These are phyloP conservation scores for Polylopha cassiicola DNA, from an alignment of 2,888 invertebrate species.

Conservation along the genomic window DNA sequence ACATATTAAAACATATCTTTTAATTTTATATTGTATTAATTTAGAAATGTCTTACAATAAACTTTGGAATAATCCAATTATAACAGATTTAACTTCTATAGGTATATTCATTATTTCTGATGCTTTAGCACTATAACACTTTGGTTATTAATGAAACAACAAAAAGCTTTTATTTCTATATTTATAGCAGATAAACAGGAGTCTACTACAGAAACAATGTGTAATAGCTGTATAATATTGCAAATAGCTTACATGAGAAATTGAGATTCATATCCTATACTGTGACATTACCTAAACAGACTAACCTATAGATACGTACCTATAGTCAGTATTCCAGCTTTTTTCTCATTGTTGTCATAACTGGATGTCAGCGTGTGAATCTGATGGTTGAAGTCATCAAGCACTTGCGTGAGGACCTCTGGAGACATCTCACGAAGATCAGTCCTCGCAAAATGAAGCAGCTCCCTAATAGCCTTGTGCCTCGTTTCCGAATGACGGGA, in stretches of 20 bases:
- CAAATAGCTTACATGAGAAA: constrained; percentile 10
- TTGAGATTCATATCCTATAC: background rate
- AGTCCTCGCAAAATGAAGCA: constrained; percentile 92
- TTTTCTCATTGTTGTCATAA: constrained; percentile 93
- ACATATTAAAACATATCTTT: too few relatives aligned
- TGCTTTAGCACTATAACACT: too few relatives aligned
- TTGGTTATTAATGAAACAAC: too few relatives aligned
- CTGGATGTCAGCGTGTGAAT: constrained; percentile 96
- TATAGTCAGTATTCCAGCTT: constrained; percentile 96
- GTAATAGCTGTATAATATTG: too few relatives aligned
- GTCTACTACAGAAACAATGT: too few relatives aligned
- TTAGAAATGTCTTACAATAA: too few relatives aligned
- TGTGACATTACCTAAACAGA: constrained; percentile 4
- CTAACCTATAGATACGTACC: constrained; percentile 63
- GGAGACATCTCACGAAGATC: constrained; percentile 92
- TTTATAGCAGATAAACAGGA: too few relatives aligned
- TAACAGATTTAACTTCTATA: too few relatives aligned
- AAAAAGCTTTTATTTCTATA: background rate
- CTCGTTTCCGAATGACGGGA: constrained; percentile 91
- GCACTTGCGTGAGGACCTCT: constrained; percentile 89
- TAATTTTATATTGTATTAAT: too few relatives aligned
- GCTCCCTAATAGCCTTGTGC: constrained; percentile 89
- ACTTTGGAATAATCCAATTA: too few relatives aligned
- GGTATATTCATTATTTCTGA: too few relatives aligned
- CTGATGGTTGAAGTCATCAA: constrained; percentile 96